Conservation (phyloP, 2,888 invertebrate species). For the Tenthredo livida region DNA sequence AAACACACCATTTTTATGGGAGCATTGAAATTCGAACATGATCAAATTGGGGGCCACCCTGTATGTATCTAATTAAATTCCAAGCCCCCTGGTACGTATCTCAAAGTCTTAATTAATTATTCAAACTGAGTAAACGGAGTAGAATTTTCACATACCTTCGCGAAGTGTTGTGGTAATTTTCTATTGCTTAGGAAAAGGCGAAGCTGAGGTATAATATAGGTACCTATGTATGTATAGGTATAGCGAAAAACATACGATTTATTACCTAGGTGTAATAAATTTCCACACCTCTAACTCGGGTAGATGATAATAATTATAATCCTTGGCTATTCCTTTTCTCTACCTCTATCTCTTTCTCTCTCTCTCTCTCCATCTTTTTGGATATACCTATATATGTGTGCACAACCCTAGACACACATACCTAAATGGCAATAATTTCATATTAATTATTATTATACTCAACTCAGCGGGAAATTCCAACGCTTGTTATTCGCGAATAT, state of each 20-base stretch:
- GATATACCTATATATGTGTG: background rate
- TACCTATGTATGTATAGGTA: too few species aligned
- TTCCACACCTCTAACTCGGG: background rate
- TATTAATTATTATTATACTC: background rate
- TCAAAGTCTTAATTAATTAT: background rate
- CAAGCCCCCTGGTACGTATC: background rate
- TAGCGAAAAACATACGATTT: background rate
- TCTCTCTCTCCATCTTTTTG: background rate
- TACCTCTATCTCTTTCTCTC: background rate
- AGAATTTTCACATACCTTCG: background rate
- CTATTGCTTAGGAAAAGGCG: background rate
- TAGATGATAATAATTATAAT: conserved; percentile 3
- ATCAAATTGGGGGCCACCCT: background rate
- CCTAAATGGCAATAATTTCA: background rate
- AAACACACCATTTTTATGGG: too few species aligned
- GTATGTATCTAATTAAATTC: background rate
- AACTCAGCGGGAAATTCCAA: background rate
- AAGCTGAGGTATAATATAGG: background rate
- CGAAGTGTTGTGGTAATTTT: conserved; percentile 6
- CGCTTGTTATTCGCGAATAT: background rate
- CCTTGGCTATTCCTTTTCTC: background rate
- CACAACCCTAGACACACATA: background rate
- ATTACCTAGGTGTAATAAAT: background rate
- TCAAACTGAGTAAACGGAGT: background rate
- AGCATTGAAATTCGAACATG: too few species aligned